Percentiles rank a stretch among this genome's conserved stretches.
These are phyloP conservation scores for Rhinolophus sinicus DNA, from an alignment of 2,113 vertebrate species.

Conservation along the genomic window DNA sequence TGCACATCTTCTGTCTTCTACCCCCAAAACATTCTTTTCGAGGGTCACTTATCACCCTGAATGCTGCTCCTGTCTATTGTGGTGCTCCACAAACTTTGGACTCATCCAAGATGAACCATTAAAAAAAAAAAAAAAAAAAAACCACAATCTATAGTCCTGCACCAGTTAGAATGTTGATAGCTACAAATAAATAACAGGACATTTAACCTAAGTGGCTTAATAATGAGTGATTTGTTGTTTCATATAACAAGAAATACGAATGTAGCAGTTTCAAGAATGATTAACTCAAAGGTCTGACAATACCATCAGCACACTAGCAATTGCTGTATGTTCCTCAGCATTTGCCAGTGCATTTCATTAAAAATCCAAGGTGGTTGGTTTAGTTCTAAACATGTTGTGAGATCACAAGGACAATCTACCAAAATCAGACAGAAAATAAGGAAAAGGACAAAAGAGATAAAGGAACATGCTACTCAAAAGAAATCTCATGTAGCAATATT, in stretches of 20 bases:
- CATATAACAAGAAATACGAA: background rate
- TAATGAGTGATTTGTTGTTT: background rate
- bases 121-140: conserved; percentile 1
- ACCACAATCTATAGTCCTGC: background rate
- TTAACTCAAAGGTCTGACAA: background rate
- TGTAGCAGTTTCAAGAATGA: background rate
- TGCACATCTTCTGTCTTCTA: background rate
- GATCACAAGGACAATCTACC: background rate
- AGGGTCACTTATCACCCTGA: background rate
- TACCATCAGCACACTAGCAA: background rate
- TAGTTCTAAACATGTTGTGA: background rate
- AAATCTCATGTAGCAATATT: background rate
- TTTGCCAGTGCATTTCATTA: background rate
- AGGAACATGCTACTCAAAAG: background rate
- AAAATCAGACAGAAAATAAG: background rate
- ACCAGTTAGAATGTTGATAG: background rate
- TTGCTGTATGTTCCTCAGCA: background rate
- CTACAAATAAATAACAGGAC: background rate
- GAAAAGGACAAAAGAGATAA: background rate
- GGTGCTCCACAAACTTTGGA: background rate
- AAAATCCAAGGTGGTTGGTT: background rate
- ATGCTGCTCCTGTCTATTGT: background rate
- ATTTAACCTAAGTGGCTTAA: background rate
- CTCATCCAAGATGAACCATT: background rate
- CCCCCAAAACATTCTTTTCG: background rate